phyloP scores from a whole-genome alignment of 2,888 invertebrate genomes.

The Leptodirus hochenwartii region DNA sequence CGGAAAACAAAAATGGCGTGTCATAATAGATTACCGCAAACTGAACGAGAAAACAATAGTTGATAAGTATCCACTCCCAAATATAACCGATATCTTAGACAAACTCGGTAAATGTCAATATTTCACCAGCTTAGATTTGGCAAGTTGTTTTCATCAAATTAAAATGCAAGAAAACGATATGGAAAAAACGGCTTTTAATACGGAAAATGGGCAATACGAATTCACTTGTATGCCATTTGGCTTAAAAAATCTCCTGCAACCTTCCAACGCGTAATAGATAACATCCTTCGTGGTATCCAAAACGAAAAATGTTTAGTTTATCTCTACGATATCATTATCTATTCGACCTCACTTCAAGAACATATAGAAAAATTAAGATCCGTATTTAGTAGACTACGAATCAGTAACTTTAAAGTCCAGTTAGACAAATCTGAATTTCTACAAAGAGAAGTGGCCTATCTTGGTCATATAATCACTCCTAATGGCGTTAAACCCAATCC shows the following conservation, averaged over 20 bases:
- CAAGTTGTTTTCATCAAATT: conserved; percentile 20
- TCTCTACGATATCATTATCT: conserved; percentile 15
- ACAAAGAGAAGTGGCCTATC: conserved; percentile 8
- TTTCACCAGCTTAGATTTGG: conserved; percentile 18
- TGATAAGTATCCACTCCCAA: conserved; percentile 18
- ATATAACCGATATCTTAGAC: conserved; percentile 18
- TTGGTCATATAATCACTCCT: conserved; percentile 9
- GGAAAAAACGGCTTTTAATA: conserved; percentile 18
- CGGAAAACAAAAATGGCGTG: conserved; percentile 13
- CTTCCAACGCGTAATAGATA: conserved; percentile 15
- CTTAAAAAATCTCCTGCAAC: conserved; percentile 16
- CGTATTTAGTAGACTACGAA: conserved; percentile 11
- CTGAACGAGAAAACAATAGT: conserved; percentile 17
- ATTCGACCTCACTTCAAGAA: conserved; percentile 11
- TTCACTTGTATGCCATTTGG: conserved; percentile 17
- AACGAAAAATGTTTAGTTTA: conserved; percentile 13
- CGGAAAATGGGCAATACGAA: conserved; percentile 16
- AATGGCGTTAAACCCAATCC: conserved; percentile 10
- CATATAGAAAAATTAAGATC: conserved; percentile 10
- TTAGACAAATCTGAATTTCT: conserved; percentile 11
- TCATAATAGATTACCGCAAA: conserved; percentile 15
- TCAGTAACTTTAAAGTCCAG: conserved; percentile 13
- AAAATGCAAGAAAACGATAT: conserved; percentile 14
- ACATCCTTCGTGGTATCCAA: conserved; percentile 12
- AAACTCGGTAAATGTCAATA: conserved; percentile 17